Evolutionary conservation across 2,797 vertebrate genomes (phyloP).

Genomic region (Octomys mimax): DNA sequence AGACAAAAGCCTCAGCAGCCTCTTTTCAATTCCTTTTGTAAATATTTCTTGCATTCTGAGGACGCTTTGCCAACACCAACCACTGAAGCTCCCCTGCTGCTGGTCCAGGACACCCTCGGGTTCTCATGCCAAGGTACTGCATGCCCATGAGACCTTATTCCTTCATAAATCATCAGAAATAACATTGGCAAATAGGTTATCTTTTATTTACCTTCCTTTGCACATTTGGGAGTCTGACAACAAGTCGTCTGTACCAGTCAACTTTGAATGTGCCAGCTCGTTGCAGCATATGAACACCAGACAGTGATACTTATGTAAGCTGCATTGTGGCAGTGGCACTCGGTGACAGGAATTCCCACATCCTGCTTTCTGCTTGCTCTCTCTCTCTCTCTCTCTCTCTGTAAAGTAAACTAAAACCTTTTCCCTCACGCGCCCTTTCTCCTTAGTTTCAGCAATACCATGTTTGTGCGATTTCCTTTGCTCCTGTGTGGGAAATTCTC

Average conservation of each 20-base stretch:
- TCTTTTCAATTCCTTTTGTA: neutral
- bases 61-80: neutral
- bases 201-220: neutral
- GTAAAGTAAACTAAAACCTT: neutral
- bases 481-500: neutral
- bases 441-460: neutral
- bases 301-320: neutral
- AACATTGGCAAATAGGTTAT: neutral
- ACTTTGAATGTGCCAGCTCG: neutral
- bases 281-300: neutral
- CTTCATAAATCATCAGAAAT: neutral
- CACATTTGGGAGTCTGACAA: neutral
- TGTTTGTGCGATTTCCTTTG: neutral
- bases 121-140: neutral
- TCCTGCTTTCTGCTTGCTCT: neutral
- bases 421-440: neutral
- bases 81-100: accelerated
- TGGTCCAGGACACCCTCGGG: neutral
- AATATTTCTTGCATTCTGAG: neutral
- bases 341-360: neutral
- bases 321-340: neutral
- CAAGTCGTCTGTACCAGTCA: neutral
- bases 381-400: too few relatives aligned
- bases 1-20: neutral
- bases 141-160: neutral